phyloP scores from a whole-genome alignment of 2,113 vertebrate species.

The Zosterops borbonicus region DNA sequence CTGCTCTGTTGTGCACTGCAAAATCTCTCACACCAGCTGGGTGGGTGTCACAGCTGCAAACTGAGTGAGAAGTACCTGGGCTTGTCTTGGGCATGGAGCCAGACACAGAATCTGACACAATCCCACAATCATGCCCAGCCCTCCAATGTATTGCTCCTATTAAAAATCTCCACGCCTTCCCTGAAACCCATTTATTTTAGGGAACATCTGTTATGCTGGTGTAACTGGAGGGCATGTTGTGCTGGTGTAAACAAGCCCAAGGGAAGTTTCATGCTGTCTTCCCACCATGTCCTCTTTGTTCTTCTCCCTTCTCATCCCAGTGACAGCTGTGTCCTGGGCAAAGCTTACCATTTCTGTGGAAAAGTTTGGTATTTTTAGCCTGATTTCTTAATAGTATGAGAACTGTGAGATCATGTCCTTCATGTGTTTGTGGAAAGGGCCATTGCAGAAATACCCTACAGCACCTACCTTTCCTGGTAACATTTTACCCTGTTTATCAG shows the following conservation, averaged over 20 bases:
- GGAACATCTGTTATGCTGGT: background rate
- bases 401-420: background rate
- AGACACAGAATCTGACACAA: background rate
- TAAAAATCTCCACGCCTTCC: background rate
- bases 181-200: background rate
- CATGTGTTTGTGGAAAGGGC: background rate
- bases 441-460: background rate
- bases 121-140: background rate
- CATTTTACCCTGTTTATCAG: background rate
- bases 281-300: slow-evolving; percentile 11
- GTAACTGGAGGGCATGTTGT: background rate
- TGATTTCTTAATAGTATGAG: slow-evolving; percentile 11
- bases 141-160: background rate
- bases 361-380: slow-evolving; percentile 21
- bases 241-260: background rate
- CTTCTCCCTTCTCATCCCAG: background rate
- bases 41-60: background rate
- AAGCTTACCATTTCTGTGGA: slow-evolving; percentile 1
- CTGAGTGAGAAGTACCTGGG: background rate
- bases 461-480: background rate
- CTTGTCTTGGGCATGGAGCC: background rate
- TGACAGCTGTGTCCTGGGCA: slow-evolving; percentile 16
- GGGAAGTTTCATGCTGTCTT: background rate
- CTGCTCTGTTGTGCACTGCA: background rate
- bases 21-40: background rate